Conservation (phyloP, 2,888 invertebrate genomes). For the Acanthosepion pharaonis region DNA sequence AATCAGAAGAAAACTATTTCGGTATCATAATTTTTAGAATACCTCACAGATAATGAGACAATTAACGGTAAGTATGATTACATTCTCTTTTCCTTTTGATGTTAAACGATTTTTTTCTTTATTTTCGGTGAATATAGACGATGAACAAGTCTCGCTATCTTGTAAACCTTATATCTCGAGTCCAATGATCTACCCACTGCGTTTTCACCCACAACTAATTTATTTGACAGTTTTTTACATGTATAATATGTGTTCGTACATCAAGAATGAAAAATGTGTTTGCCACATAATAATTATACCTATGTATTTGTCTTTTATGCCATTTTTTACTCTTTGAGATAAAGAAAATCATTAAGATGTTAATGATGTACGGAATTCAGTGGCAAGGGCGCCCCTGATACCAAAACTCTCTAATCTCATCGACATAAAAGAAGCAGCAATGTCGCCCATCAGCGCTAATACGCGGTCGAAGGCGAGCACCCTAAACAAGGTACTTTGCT, state of each 20-base stretch:
- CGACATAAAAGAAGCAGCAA: not conserved
- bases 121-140: too few species aligned
- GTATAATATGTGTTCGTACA: not conserved
- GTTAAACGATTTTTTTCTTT: too few species aligned
- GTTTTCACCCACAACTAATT: too few species aligned
- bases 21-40: too few species aligned
- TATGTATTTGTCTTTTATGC: not conserved
- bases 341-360: not conserved
- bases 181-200: too few species aligned
- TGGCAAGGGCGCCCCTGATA: not conserved
- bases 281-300: not conserved
- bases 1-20: too few species aligned
- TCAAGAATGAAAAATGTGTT: not conserved
- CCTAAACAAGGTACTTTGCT: not conserved
- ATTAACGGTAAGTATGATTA: too few species aligned
- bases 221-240: too few species aligned
- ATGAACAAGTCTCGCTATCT: too few species aligned
- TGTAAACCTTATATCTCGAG: too few species aligned
- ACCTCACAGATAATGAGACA: too few species aligned
- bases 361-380: not conserved
- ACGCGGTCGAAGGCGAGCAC: not conserved
- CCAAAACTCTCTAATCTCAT: not conserved
- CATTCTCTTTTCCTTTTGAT: too few species aligned
- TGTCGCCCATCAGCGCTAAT: not conserved
- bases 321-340: not conserved